These are phyloP conservation scores for Phyllotreta cruciferae DNA, from an alignment of 2,888 invertebrate species.

Conservation along the genomic window DNA sequence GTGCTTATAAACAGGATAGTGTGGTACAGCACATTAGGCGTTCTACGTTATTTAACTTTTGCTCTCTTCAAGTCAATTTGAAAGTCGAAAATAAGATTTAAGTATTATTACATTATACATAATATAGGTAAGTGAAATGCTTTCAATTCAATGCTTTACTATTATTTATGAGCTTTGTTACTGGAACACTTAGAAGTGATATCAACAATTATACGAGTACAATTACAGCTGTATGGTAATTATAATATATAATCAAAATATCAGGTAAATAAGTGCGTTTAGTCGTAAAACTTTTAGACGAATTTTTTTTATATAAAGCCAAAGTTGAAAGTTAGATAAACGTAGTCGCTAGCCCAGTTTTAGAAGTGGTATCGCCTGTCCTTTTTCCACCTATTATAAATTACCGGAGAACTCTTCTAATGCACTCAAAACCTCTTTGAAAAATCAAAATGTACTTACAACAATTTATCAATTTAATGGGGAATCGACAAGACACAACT, in stretches of 20 bases:
- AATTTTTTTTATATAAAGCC: neutral
- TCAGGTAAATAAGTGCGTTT: conserved; percentile 7
- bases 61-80: conserved; percentile 14
- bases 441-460: neutral
- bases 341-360: conserved; percentile 8
- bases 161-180: too few relatives aligned
- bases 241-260: conserved; percentile 11
- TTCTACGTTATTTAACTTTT: conserved; percentile 18
- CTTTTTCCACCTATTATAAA: conserved; percentile 16
- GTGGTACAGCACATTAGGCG: conserved; percentile 19
- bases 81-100: conserved; percentile 6
- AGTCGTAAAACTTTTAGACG: conserved; percentile 6
- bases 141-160: neutral
- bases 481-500: too few relatives aligned
- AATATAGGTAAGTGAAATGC: neutral
- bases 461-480: neutral
- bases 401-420: neutral
- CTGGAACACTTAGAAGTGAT: too few relatives aligned
- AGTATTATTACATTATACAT: neutral
- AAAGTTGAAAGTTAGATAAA: conserved; percentile 15
- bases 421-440: too few relatives aligned
- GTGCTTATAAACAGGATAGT: conserved; percentile 50
- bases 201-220: too few relatives aligned
- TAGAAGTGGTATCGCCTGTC: conserved; percentile 12
- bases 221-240: neutral